These are phyloP conservation scores for Nesometra sesokonis DNA, from an alignment of 35 echinoderm and acorn worm genomes.

Conservation along the genomic window DNA sequence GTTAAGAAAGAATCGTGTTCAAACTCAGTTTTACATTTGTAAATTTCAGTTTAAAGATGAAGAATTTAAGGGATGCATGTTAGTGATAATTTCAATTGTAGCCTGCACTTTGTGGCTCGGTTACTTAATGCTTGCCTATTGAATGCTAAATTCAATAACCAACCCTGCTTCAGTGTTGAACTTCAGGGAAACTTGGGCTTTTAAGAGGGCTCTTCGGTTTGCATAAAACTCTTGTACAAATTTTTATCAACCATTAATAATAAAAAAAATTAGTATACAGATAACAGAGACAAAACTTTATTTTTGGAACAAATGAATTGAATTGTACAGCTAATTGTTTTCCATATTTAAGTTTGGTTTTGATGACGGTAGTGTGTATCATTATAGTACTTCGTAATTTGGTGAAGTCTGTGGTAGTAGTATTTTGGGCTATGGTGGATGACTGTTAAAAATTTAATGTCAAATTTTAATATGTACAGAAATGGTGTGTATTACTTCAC, in stretches of 20 bases:
- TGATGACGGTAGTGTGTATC: neutral
- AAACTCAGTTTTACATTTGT: neutral
- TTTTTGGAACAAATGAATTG: neutral
- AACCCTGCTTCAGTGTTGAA: neutral
- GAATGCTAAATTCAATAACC: neutral
- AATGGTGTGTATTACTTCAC: neutral
- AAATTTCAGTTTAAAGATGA: neutral
- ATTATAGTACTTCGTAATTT: neutral
- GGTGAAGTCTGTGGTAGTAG: neutral
- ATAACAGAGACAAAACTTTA: neutral
- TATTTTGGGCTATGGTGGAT: too few relatives aligned
- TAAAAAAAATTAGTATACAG: constrained; percentile 1
- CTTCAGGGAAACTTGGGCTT: neutral
- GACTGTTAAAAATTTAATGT: neutral
- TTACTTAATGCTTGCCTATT: neutral
- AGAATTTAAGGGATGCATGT: neutral
- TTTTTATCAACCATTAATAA: neutral
- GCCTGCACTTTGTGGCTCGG: neutral
- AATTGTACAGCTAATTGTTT: neutral
- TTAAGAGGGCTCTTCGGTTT: neutral
- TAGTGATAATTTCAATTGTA: neutral
- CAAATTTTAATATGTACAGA: constrained; percentile 1
- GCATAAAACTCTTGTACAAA: neutral
- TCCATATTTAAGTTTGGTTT: neutral
- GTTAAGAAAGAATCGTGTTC: neutral